A percentile compares a stretch with the other conserved stretches of the same genome.
phyloP scores from a whole-genome alignment of 2,888 invertebrate genomes.

The Leptopterna dolabrata region DNA sequence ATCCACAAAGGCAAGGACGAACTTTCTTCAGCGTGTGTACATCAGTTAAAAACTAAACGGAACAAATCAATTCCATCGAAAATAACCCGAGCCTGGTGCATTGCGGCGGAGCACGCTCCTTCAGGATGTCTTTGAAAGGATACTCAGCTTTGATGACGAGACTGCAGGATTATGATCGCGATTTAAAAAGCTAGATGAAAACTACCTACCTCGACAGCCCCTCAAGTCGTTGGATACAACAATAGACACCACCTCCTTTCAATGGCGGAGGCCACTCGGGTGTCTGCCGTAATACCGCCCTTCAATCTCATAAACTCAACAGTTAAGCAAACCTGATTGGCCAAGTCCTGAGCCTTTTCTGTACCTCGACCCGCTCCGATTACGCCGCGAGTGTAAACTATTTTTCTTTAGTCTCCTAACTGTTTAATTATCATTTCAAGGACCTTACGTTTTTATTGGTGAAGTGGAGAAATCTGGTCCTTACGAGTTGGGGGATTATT shows the following conservation, averaged over 20 bases:
- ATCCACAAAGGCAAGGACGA: neutral
- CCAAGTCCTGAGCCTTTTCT: neutral
- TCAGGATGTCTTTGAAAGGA: neutral
- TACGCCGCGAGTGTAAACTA: neutral
- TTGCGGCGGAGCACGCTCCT: neutral
- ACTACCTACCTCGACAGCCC: neutral
- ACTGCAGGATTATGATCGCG: neutral
- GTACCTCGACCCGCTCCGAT: neutral
- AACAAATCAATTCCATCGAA: neutral
- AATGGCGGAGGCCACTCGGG: neutral
- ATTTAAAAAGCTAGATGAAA: neutral
- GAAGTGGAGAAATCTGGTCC: no score
- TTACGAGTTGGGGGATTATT: no score
- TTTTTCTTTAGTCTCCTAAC: neutral
- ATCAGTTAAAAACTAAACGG: constrained; percentile 3
- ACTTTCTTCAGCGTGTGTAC: neutral
- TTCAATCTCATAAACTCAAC: constrained; percentile 2
- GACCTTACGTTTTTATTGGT: no score
- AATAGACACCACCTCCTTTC: neutral
- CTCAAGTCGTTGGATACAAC: neutral
- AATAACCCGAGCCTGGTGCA: neutral
- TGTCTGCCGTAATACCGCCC: neutral
- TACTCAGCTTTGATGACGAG: neutral
- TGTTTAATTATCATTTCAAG: neutral
- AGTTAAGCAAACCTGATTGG: neutral